These are phyloP conservation scores for Desoria tigrina DNA, from an alignment of 2,888 invertebrate species.

Conservation along the genomic window DNA sequence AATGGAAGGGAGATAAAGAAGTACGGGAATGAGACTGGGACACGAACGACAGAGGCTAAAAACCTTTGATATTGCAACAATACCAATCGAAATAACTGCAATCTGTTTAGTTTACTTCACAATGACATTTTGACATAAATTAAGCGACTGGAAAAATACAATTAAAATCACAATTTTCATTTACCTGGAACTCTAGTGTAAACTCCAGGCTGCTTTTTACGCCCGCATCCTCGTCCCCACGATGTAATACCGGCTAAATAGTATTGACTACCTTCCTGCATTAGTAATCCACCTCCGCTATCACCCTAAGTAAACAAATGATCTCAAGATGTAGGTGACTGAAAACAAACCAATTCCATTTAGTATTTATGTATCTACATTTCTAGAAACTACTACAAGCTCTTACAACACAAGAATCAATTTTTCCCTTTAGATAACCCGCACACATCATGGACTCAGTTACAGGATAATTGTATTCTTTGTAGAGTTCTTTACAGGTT, in stretches of 20 bases:
- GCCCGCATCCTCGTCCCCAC: constrained; percentile 55
- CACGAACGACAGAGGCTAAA: neutral
- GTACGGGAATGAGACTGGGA: neutral
- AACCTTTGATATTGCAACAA: too few relatives aligned
- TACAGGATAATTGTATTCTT: constrained; percentile 39
- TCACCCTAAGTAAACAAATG: constrained; percentile 56
- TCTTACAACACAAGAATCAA: constrained; percentile 49
- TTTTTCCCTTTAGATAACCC: constrained; percentile 43
- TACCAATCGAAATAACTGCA: too few relatives aligned
- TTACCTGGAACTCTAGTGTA: constrained; percentile 45
- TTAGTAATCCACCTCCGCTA: constrained; percentile 58
- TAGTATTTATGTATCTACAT: constrained; percentile 23
- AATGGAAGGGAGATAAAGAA: neutral
- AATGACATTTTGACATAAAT: too few relatives aligned
- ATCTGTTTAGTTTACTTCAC: too few relatives aligned
- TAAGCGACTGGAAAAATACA: too few relatives aligned
- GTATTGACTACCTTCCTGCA: constrained; percentile 54
- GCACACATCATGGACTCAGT: constrained; percentile 50
- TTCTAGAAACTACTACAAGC: constrained; percentile 19
- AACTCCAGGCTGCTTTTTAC: constrained; percentile 49
- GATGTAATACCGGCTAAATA: constrained; percentile 58
- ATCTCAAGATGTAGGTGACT: neutral
- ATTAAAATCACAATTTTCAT: neutral
- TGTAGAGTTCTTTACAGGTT: constrained; percentile 40
- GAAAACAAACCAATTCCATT: neutral